Percentiles rank a stretch among this genome's conserved stretches.
Evolutionary conservation across 2,797 vertebrate species (phyloP).

Genomic region (Tarsius wallacei): DNA sequence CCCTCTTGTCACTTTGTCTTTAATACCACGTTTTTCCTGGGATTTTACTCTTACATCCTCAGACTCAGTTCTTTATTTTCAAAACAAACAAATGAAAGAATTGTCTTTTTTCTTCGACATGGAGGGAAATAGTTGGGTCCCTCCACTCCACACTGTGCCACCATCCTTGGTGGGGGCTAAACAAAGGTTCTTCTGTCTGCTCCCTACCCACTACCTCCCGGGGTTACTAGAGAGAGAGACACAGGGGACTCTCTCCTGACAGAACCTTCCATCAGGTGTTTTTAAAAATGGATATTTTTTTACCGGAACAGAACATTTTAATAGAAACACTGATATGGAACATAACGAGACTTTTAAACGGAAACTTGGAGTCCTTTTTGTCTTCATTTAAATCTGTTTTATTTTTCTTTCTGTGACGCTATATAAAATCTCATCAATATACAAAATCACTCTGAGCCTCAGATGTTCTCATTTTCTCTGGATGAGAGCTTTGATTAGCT

Average conservation of each 20-base stretch:
- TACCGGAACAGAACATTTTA: conserved; percentile 51
- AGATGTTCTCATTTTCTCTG: conserved; percentile 86
- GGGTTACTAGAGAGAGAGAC: not conserved
- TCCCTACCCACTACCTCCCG: not conserved
- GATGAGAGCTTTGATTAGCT: conserved; percentile 87
- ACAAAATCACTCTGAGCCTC: conserved; percentile 79
- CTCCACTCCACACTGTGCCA: not conserved
- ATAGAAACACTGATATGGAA: conserved; percentile 64
- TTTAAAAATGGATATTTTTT: conserved; percentile 53
- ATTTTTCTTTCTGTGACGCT: conserved; percentile 78
- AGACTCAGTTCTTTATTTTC: not conserved
- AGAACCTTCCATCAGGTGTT: not conserved
- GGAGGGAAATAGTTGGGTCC: not conserved
- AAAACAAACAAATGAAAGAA: not conserved
- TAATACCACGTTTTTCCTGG: not conserved
- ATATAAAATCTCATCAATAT: conserved; percentile 86
- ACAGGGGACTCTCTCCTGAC: not conserved
- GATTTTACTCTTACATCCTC: not conserved
- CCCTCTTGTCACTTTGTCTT: not conserved
- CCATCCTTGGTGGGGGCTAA: not conserved
- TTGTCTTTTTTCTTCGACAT: not conserved
- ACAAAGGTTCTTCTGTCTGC: not conserved
- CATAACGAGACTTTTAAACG: conserved; percentile 62
- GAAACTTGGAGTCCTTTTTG: conserved; percentile 47
- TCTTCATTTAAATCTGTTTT: conserved; percentile 75